These are phyloP conservation scores for Lordiphosa clarofinis DNA, from an alignment of 1,140 invertebrate genomes.

Conservation along the genomic window DNA sequence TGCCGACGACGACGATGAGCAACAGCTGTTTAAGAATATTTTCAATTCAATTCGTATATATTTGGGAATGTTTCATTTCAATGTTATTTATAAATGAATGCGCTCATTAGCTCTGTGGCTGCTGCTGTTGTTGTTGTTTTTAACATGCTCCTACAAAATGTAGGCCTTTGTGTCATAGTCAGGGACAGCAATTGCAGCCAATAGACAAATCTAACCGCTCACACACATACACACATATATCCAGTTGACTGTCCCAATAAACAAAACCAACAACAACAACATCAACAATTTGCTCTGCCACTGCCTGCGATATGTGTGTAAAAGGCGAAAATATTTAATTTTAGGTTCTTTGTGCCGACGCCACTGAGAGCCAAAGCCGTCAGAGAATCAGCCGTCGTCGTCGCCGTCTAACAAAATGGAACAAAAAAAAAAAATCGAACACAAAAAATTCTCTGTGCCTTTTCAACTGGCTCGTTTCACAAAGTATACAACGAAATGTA, in stretches of 20 bases:
- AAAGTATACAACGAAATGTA: conserved; percentile 66
- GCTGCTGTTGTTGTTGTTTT: conserved; percentile 12
- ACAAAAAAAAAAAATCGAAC: conserved; percentile 33
- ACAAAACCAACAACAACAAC: conserved; percentile 28
- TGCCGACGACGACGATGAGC: conserved; percentile 59
- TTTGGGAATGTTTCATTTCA: conserved; percentile 64
- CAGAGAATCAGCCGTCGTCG: conserved; percentile 12
- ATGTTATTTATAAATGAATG: conserved; percentile 73
- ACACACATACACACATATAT: conserved; percentile 12
- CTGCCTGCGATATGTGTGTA: conserved; percentile 71
- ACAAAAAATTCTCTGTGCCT: conserved; percentile 47
- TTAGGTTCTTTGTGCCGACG: conserved; percentile 68
- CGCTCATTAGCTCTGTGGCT: conserved; percentile 61
- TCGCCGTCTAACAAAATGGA: conserved; percentile 21
- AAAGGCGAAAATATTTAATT: conserved; percentile 78
- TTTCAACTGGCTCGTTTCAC: conserved; percentile 56
- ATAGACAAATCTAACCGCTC: not conserved
- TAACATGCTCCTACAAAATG: conserved; percentile 32
- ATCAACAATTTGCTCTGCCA: conserved; percentile 60
- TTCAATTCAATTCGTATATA: conserved; percentile 63
- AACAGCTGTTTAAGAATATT: conserved; percentile 76
- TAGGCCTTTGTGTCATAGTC: conserved; percentile 72
- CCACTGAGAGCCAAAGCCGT: conserved; percentile 35
- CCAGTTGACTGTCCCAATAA: conserved; percentile 45
- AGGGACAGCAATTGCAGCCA: conserved; percentile 11